Conservation (phyloP, 1,140 invertebrate species). For the Heliconius eleuchia region DNA sequence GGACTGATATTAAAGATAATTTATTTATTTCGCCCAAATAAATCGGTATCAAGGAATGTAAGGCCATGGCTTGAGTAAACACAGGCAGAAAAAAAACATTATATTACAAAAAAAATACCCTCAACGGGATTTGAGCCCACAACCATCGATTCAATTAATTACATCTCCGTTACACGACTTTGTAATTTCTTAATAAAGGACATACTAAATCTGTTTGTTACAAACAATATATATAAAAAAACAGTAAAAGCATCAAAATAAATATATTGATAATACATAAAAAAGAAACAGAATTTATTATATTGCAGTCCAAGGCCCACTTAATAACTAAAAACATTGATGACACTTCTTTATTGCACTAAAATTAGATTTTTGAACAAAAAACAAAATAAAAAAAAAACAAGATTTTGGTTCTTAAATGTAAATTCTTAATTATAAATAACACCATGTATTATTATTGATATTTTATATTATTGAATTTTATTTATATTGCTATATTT, state of each 20-base stretch:
- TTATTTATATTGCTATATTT: neutral
- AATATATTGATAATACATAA: no score
- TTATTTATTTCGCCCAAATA: neutral
- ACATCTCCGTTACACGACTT: no score
- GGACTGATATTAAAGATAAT: neutral
- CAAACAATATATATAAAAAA: no score
- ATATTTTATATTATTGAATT: neutral
- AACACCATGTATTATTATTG: neutral
- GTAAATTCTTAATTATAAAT: neutral
- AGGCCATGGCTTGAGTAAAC: neutral
- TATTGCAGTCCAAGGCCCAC: slow-evolving; percentile 6
- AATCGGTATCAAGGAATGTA: neutral
- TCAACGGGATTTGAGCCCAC: no score
- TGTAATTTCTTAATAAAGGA: no score
- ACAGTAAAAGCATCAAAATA: no score
- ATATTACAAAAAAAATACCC: no score
- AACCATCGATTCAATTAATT: no score
- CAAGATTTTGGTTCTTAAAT: neutral
- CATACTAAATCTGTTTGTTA: no score
- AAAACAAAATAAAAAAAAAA: neutral
- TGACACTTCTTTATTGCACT: slow-evolving; percentile 43
- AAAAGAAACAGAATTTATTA: neutral
- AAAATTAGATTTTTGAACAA: slow-evolving; percentile 29
- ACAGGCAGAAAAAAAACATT: no score
- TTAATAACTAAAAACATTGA: slow-evolving; percentile 20